Base-by-base conservation (phyloP, 2,113 vertebrate genomes). In the Lontra canadensis region DNA sequence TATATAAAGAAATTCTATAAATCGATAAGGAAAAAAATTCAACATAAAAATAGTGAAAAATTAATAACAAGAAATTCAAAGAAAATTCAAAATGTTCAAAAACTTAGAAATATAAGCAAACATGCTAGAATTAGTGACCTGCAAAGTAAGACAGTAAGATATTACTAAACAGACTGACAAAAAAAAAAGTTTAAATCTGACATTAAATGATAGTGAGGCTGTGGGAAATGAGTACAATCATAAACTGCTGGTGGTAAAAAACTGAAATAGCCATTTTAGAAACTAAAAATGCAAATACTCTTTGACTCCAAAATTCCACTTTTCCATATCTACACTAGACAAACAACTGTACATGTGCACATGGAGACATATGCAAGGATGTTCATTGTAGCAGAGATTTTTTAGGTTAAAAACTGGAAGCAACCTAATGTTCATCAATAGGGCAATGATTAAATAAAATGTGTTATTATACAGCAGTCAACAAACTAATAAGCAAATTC, bases 91-190 rank as follows among this genome's bases (percentile, higher is more conserved):
- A 76, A 88, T 55, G 21, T 81, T 52, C n/a, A 81, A 71, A 63
- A 94, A 96, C 63, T 71, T 6, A 92, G 49, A 95, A 73, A 94
- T 92, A 34, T 85, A 95, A 91, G 36, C 59, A 91, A 94, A 96
- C 31, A 39, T 82, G 55, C 47, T 39, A 81, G 55, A 63, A 89
- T 76, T 39, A 94, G 21, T 59, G 55, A 89, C 55, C 79, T 42
- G 47, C 25, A 95, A 96, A 91, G 82, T 88, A 84, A 91, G 29
- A 76, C n/a, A 85, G 17, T 31, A 93, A 92, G 29, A 81, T 65
- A 57, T 57, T 42, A 95, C 55, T 25, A 76, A 95, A 80, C 21
- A 85, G 69, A 92, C 0, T 73, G 69, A 61, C 42, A 65, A 57
- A 94, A 85, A 95, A 76, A 93, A 86, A 69, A 14, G 14, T 84